Base-by-base conservation (phyloP, 2,113 vertebrate genomes). In the Arizona elegans region DNA sequence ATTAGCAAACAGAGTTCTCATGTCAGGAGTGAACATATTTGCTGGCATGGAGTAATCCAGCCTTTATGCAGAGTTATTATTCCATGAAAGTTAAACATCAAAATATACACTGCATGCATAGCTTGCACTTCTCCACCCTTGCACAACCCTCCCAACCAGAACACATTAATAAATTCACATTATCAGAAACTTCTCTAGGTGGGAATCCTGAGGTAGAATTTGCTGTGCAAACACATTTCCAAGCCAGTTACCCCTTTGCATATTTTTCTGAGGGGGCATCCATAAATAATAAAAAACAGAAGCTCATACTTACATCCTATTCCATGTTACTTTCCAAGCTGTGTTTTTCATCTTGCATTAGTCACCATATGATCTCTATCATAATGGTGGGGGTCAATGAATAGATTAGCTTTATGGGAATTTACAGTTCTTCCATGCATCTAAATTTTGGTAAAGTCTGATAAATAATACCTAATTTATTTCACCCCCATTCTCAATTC, bases 321-420 rank as follows among this genome's bases (percentile, higher is more conserved):
- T 98, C 99, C 99, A 99, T 98, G 99, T 98, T 98, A 99, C 99
- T 99, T 99, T 99, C 98, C 99, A 99, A 99, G 99, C 99, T 99
- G 99, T 99, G 98, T 98, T 99, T 99, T 99, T 99, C 99, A 99
- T 99, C 99, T 99, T 99, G 99, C 99, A 99, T 99, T 99, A 99
- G 99, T 99, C 99, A 99, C 99, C 99, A 99, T 99, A 99, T 99
- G 99, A 99, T 99, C 99, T 99, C 99, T 99, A 99, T 99, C 99
- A 99, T 99, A 99, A 99, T 99, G 99, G 99, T 99, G 99, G 99
- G 99, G 99, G 99, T 99, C 99, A 99, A 99, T 99, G 98, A 99
- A 99, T 99, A 99, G 99, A 99, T 99, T 99, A 99, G 99, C 99
- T 99, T 99, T 99, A 98, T 98, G 98, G 99, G 99, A 99, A 99